Evolutionary conservation across 2,888 invertebrate species (phyloP).

Genomic region (Odontothrips loti): DNA sequence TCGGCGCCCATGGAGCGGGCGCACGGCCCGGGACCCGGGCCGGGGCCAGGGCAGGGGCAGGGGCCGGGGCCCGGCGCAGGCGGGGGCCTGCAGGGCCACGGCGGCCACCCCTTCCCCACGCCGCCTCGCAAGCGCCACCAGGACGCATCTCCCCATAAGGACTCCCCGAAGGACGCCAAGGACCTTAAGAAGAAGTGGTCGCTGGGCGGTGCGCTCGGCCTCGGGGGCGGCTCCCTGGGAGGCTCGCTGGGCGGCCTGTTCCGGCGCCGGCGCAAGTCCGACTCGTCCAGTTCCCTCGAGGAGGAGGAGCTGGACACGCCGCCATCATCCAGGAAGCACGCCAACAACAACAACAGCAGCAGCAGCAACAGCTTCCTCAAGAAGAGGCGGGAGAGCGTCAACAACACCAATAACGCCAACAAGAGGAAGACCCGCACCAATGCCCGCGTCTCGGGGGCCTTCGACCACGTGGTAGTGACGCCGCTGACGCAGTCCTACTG

Average conservation of each 20-base stretch:
- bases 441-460: conserved; percentile 40
- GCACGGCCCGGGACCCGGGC: conserved; percentile 43
- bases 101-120: conserved; percentile 36
- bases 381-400: not conserved
- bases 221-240: conserved; percentile 65
- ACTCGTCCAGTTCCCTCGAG: conserved; percentile 3
- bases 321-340: not conserved
- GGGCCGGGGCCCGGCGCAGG: conserved; percentile 43
- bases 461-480: conserved; percentile 61
- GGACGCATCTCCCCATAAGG: conserved; percentile 33
- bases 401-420: not conserved
- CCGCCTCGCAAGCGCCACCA: conserved; percentile 38
- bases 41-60: conserved; percentile 38
- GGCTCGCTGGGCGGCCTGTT: conserved; percentile 56
- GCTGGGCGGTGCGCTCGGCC: conserved; percentile 69
- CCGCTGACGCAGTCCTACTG: conserved; percentile 45
- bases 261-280: conserved; percentile 47
- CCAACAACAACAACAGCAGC: not conserved
- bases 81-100: conserved; percentile 46
- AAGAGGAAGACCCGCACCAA: not conserved
- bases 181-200: conserved; percentile 73
- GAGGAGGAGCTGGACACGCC: conserved; percentile 15
- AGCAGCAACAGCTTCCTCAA: not conserved
- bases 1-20: conserved; percentile 48
- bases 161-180: conserved; percentile 42